These are phyloP conservation scores for Catocala sponsa DNA, from an alignment of 2,888 invertebrate species.

Conservation along the genomic window DNA sequence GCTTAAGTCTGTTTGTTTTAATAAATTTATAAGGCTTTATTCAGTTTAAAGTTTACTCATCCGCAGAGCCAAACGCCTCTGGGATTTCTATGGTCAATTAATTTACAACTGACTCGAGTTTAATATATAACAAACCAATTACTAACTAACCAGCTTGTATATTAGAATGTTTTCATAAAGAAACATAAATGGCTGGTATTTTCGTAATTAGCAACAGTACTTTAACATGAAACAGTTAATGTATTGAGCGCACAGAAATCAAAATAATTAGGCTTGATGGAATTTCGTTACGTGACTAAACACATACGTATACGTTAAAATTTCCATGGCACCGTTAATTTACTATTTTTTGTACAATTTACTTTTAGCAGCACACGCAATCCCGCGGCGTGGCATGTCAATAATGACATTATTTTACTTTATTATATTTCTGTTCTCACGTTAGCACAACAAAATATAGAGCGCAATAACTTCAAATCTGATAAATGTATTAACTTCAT, in stretches of 20 bases:
- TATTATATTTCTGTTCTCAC: conserved; percentile 65
- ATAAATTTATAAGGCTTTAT: background rate
- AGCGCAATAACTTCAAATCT: conserved; percentile 52
- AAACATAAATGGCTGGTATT: background rate
- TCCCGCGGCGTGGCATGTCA: conserved; percentile 58
- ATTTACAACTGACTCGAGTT: too few species aligned
- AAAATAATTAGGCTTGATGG: conserved; percentile 20
- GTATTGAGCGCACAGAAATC: background rate
- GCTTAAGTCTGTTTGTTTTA: conserved; percentile 12
- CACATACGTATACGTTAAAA: conserved; percentile 53
- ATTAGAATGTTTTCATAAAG: too few species aligned
- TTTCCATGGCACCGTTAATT: conserved; percentile 60
- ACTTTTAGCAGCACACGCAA: conserved; percentile 69
- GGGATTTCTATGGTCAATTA: too few species aligned
- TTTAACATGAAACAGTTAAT: conserved; percentile 9
- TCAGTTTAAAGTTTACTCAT: background rate
- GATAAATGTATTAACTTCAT: conserved; percentile 58
- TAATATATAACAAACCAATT: too few species aligned
- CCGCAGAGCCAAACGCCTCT: too few species aligned
- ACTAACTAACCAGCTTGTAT: too few species aligned
- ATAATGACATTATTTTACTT: conserved; percentile 58
- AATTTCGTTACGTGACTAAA: conserved; percentile 53
- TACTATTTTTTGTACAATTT: conserved; percentile 53
- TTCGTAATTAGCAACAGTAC: conserved; percentile 3
- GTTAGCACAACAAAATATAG: conserved; percentile 54